Evolutionary conservation across 2,113 vertebrate species (phyloP), one percentile per base, ranked within the genome.

Genomic region (Pachycephala philippinensis): DNA sequence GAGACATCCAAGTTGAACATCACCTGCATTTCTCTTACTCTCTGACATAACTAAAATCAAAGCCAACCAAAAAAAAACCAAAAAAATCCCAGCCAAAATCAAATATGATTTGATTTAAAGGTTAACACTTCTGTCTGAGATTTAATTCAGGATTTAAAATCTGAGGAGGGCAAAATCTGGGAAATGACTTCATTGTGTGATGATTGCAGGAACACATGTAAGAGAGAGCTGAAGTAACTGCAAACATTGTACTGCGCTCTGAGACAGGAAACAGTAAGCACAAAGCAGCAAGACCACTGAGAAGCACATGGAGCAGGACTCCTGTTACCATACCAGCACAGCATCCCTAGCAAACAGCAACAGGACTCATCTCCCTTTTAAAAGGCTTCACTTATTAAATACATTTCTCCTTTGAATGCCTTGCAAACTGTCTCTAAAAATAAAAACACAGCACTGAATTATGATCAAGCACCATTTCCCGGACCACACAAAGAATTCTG

Each of bases 131-230:
- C 61, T 19, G 22, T 33, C 37, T 0, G 1, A 81, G 49, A 72
- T 49, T 72, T 49, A 92, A 83, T 42, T 84, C 63, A 65, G 49
- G 49, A 69, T 77, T 83, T 76, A 49, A 84, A 93, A 90, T 54
- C 74, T 11, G 10, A 94, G 61, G 57, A 66, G 6, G 35, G 40
- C 15, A 85, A 87, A 88, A 93, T 50, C 57, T 92, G 83, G 83
- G 90, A 94, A 95, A 80, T 77, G 0, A 85, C 70, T 93, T 96
- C 82, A 86, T 13, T 57, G 57, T 19, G 90, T 81, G 90, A 92
- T 95, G 92, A 96, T 37, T 95, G 80, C 76, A 77, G 71, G 83
- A 96, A 94, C 95, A 95, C 17, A 42, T 94, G 94, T 96, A 95
- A 80, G 63, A 50, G 87, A 86, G 82, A 94, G 83, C 1, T 90